phyloP scores from a whole-genome alignment of 2,113 vertebrate species.

The Eretmochelys imbricata region DNA sequence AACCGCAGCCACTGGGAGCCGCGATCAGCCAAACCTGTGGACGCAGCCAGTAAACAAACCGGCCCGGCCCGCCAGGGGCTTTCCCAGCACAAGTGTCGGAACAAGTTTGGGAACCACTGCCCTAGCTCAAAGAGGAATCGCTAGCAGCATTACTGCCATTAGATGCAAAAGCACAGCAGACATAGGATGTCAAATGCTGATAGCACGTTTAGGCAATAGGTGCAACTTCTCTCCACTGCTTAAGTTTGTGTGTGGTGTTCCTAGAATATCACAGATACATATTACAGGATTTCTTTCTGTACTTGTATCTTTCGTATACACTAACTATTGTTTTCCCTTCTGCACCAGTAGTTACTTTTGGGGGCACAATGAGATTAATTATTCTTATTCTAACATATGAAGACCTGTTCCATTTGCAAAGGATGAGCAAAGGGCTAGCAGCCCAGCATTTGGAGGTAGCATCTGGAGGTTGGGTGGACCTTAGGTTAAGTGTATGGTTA shows the following conservation, averaged over 20 bases:
- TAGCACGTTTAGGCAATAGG: background rate
- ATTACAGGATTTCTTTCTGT: background rate
- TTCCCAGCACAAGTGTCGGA: too few relatives aligned
- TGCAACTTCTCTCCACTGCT: background rate
- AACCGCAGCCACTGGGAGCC: too few relatives aligned
- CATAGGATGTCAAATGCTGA: background rate
- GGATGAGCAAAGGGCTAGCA: background rate
- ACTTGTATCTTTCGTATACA: rapidly evolving
- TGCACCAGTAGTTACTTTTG: background rate
- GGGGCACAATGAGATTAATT: background rate
- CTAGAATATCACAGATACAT: background rate
- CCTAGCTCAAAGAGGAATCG: background rate
- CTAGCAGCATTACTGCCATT: background rate
- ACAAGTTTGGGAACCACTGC: too few relatives aligned
- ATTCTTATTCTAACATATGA: background rate
- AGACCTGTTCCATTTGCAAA: background rate
- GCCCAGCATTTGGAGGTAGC: background rate
- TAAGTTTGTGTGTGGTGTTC: background rate
- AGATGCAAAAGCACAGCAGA: background rate
- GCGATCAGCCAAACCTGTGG: too few relatives aligned
- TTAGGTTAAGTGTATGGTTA: background rate
- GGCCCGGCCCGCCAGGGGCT: too few relatives aligned
- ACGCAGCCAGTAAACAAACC: too few relatives aligned
- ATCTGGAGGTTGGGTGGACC: background rate
- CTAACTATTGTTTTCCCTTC: background rate